Base-by-base conservation (phyloP, 2,797 vertebrate genomes). In the Catostomus latipinnis region DNA sequence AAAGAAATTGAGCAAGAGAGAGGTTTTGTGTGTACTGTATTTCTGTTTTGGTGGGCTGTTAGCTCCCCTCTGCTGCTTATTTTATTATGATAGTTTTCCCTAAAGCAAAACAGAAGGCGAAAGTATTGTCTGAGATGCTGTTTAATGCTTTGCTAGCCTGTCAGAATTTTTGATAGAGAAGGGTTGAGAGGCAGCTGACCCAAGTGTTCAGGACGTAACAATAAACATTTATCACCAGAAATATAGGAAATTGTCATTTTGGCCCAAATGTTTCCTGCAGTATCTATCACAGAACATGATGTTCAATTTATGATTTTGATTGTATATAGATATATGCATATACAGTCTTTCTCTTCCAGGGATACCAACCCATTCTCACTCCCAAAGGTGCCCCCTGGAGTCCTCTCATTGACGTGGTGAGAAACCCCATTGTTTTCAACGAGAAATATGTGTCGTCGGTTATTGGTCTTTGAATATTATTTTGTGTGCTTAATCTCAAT, bases 161-260 rank as follows among this genome's bases (percentile, higher is more conserved):
- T 90, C 89, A 90, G 88, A 83, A 73, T 61, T 81, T 52, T 63
- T 76, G 87, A 92, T 93, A 34, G 85, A 90, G 91, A 91, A 88
- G 84, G 84, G 86, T 84, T 84, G 90, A 86, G 85, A 91, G 86
- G 85, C 87, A 90, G 89, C 90, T 91, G 90, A 93, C 90, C 90
- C 84, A 84, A 86, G 88, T 89, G 79, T 91, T 91, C 90, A 90
- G 86, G 88, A 86, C 81, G 88, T 90, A 87, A 92, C 87, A 92
- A 89, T 90, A 89, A 91, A 89, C 86, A 87, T 87, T 86, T 90
- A 88, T 91, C 92, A 92, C 88, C 92, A 90, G 90, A 92, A 91
- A 89, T 66, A 57, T 34, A 66, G 49, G 57, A 76, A 46, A 43
- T 14, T 67, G 60, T 53, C 34, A 68, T 69, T 50, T 45, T 65